A percentile compares a stretch with the other conserved stretches of the same genome.
Evolutionary conservation across 2,888 invertebrate genomes (phyloP).

Genomic region (Lochmaea capreae): DNA sequence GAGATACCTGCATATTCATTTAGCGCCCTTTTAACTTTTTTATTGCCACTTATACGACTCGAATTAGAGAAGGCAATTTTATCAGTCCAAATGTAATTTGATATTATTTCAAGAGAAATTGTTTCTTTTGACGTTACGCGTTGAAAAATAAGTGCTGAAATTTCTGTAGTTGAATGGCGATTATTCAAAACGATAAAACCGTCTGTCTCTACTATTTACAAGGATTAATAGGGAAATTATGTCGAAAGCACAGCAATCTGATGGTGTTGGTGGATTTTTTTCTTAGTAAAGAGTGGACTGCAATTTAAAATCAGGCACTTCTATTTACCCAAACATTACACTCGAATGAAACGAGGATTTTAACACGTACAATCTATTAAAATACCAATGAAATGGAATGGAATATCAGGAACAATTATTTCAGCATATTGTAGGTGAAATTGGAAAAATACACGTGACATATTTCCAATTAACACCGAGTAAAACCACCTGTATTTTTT

Average conservation of each 20-base stretch:
- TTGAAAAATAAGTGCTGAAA: not conserved
- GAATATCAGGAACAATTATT: not conserved
- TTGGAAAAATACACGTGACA: not conserved
- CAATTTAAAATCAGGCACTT: too few relatives aligned
- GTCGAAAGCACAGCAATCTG: too few relatives aligned
- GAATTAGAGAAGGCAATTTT: conserved; percentile 1
- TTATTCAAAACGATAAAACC: not conserved
- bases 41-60: not conserved
- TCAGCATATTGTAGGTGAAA: not conserved
- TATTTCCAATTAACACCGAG: not conserved
- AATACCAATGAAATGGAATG: too few relatives aligned
- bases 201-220: too few relatives aligned
- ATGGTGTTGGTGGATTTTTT: too few relatives aligned
- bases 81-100: conserved; percentile 12
- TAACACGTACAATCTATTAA: too few relatives aligned
- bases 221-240: too few relatives aligned
- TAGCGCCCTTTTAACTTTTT: conserved; percentile 8
- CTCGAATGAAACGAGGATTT: too few relatives aligned
- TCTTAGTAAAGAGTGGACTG: too few relatives aligned
- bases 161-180: not conserved
- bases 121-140: not conserved
- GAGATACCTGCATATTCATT: conserved; percentile 22
- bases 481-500: too few relatives aligned
- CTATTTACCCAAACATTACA: too few relatives aligned
- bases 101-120: conserved; percentile 15